Percentiles rank a stretch among this genome's conserved stretches.
These are phyloP conservation scores for Parnassius mnemosyne DNA, from an alignment of 2,888 invertebrate species.

Conservation along the genomic window DNA sequence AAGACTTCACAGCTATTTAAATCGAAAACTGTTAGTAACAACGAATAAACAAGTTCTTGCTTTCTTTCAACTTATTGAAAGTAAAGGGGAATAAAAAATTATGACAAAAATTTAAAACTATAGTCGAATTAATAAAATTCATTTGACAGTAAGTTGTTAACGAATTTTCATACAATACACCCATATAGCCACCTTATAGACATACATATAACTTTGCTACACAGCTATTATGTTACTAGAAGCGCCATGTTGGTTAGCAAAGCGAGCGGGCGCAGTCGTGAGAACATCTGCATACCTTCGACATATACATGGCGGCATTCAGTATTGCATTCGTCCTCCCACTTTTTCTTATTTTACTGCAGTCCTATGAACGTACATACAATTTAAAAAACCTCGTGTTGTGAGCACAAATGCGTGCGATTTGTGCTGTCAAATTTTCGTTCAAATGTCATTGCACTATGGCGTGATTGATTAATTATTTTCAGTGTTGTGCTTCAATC, in stretches of 20 bases:
- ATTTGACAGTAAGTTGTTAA: not conserved
- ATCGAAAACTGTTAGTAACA: too few relatives aligned
- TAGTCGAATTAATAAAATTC: conserved; percentile 2
- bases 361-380: conserved; percentile 78
- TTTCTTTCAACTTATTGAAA: too few relatives aligned
- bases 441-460: not conserved
- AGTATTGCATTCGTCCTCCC: conserved; percentile 83
- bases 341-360: conserved; percentile 82
- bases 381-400: conserved; percentile 30
- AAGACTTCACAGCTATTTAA: too few relatives aligned
- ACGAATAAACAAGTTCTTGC: too few relatives aligned
- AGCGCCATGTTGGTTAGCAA: conserved; percentile 31
- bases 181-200: not conserved
- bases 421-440: conserved; percentile 7
- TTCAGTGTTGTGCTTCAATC: not conserved
- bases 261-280: conserved; percentile 37
- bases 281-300: conserved; percentile 80
- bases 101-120: not conserved
- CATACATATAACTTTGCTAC: not conserved
- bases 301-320: conserved; percentile 84
- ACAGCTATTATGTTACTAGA: conserved; percentile 22
- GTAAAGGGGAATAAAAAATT: too few relatives aligned
- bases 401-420: conserved; percentile 9
- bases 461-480: not conserved
- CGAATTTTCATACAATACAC: not conserved